These are phyloP conservation scores for Perccottus glenii DNA, from an alignment of 2,113 vertebrate species.

Conservation along the genomic window DNA sequence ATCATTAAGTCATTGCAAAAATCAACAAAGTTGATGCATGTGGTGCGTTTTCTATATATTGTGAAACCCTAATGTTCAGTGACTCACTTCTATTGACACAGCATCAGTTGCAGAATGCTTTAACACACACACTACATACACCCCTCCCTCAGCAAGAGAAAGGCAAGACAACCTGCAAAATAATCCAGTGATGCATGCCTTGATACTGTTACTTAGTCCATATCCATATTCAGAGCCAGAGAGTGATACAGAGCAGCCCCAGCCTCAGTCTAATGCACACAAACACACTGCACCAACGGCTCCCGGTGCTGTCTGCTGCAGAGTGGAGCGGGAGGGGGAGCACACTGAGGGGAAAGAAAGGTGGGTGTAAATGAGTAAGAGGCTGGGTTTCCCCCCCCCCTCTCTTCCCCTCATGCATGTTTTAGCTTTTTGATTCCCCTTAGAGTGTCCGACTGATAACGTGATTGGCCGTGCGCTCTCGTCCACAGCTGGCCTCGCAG, in stretches of 20 bases:
- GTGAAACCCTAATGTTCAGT: neutral
- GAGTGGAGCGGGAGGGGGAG: conserved; percentile 47
- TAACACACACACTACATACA: neutral
- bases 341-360: conserved; percentile 7
- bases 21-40: neutral
- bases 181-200: conserved; percentile 13
- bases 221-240: conserved; percentile 8
- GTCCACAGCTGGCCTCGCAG: conserved; percentile 62
- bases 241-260: conserved; percentile 20
- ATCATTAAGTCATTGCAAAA: too few relatives aligned
- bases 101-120: too few relatives aligned
- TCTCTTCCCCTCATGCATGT: conserved; percentile 57
- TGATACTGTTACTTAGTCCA: neutral
- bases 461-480: conserved; percentile 47
- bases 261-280: conserved; percentile 45
- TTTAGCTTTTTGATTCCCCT: conserved; percentile 49
- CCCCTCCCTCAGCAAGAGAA: neutral
- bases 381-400: conserved; percentile 32
- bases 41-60: neutral
- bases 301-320: conserved; percentile 68
- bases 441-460: conserved; percentile 16
- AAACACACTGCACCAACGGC: conserved; percentile 67
- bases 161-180: neutral
- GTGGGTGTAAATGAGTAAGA: conserved; percentile 38
- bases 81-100: neutral